phyloP scores from a whole-genome alignment of 2,113 vertebrate species.

The Heteronetta atricapilla region DNA sequence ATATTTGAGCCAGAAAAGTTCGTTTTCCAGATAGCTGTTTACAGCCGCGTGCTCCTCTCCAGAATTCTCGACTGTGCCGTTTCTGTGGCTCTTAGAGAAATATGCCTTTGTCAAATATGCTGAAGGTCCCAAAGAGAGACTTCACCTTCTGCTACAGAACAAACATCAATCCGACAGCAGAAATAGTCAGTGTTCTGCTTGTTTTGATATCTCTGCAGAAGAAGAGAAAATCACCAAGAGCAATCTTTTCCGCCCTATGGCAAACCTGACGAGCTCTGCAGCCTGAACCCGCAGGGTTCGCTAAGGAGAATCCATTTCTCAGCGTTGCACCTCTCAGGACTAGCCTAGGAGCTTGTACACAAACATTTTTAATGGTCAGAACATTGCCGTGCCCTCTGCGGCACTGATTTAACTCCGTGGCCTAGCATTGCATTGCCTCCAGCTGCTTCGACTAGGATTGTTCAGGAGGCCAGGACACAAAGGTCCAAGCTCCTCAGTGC shows the following conservation, averaged over 20 bases:
- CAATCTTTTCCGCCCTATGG: neutral
- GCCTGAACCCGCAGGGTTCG: rapidly evolving
- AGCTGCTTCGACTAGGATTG: neutral
- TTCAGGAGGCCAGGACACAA: constrained; percentile 7
- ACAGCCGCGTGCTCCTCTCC: neutral
- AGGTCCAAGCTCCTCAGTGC: neutral
- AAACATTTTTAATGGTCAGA: neutral
- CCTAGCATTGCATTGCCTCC: neutral
- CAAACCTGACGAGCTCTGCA: neutral
- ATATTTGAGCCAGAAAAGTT: neutral
- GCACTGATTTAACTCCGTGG: neutral
- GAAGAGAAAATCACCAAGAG: neutral
- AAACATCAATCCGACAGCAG: neutral
- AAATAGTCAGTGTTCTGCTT: neutral
- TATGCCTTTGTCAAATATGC: neutral
- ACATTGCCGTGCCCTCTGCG: neutral
- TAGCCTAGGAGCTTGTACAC: neutral
- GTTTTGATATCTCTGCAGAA: neutral
- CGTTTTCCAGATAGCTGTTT: neutral
- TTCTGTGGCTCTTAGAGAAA: neutral
- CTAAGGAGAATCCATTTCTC: neutral
- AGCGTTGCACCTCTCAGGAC: neutral
- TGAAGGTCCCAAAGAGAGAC: neutral
- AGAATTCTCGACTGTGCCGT: neutral
- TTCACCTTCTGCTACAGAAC: neutral